phyloP scores from a whole-genome alignment of 2,797 vertebrate genomes.

The Ptychobarbus kaznakovi region DNA sequence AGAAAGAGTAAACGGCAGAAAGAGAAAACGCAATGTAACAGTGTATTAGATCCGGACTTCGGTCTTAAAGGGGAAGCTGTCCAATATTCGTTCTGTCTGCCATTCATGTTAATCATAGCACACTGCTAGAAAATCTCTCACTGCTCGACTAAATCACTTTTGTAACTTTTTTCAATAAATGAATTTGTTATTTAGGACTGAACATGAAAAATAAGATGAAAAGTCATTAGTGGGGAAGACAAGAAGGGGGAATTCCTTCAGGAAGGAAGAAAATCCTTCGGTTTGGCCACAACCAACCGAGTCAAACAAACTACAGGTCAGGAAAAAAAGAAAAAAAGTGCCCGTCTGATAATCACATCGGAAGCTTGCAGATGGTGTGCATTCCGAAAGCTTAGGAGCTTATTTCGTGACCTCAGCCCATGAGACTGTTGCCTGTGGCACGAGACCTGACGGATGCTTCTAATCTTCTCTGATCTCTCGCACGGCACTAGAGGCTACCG shows the following conservation, averaged over 20 bases:
- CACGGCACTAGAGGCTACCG: background rate
- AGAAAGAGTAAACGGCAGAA: too few species aligned
- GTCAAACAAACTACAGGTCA: background rate
- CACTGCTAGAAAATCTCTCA: too few species aligned
- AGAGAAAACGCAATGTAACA: too few species aligned
- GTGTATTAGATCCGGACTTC: too few species aligned
- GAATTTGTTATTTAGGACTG: background rate
- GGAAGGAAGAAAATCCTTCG: background rate
- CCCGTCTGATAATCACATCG: background rate
- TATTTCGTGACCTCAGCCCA: constrained; percentile 27
- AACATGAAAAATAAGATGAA: background rate
- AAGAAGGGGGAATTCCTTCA: background rate
- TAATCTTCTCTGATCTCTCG: constrained; percentile 45
- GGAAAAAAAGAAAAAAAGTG: background rate
- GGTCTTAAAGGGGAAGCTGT: too few species aligned
- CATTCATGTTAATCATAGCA: too few species aligned
- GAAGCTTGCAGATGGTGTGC: constrained; percentile 37
- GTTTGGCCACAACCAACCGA: background rate
- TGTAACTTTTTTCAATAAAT: too few species aligned
- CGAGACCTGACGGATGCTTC: background rate
- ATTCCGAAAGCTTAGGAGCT: constrained; percentile 45
- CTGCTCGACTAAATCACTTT: too few species aligned
- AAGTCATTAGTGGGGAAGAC: background rate
- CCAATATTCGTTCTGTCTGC: too few species aligned
- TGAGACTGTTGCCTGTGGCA: background rate